Percentiles rank a stretch among this genome's conserved stretches.
These are phyloP conservation scores for Syngnathoides biaculeatus DNA, from an alignment of 2,113 vertebrate species.

Conservation along the genomic window DNA sequence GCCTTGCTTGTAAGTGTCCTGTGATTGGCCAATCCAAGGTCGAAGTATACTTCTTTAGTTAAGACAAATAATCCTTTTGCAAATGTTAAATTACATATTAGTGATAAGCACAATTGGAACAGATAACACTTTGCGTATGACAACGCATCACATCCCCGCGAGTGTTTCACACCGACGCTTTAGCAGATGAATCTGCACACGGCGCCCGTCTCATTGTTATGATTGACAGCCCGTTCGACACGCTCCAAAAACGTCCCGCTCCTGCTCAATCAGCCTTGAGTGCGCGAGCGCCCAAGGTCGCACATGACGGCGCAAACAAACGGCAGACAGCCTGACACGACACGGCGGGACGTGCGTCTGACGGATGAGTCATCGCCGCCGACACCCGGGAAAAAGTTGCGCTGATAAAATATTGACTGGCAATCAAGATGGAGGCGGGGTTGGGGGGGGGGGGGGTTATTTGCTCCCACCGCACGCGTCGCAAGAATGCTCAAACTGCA, in stretches of 20 bases:
- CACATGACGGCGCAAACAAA: conserved; percentile 37
- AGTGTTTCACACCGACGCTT: not conserved
- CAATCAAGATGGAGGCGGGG: conserved; percentile 21
- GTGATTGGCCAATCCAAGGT: too few relatives aligned
- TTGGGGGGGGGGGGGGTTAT: conserved; percentile 22
- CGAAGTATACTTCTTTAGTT: not conserved
- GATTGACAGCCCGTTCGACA: conserved; percentile 14
- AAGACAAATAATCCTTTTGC: not conserved
- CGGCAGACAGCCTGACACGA: conserved; percentile 10
- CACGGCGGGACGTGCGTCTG: conserved; percentile 13
- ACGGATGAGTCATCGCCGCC: conserved; percentile 27
- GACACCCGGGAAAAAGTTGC: conserved; percentile 30
- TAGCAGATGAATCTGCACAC: not conserved
- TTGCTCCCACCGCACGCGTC: not conserved
- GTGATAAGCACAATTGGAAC: not conserved
- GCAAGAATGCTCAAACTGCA: not conserved
- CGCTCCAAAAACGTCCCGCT: conserved; percentile 16
- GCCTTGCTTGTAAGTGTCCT: too few relatives aligned
- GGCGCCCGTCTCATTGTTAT: conserved; percentile 6
- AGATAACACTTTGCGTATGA: too few relatives aligned
- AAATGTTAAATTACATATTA: not conserved
- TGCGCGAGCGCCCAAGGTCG: conserved; percentile 47
- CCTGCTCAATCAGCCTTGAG: conserved; percentile 43
- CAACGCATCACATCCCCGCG: not conserved
- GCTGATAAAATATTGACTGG: conserved; percentile 31